These are phyloP conservation scores for Rhabdomys dilectus DNA, from an alignment of 2,113 vertebrate species.

Conservation along the genomic window DNA sequence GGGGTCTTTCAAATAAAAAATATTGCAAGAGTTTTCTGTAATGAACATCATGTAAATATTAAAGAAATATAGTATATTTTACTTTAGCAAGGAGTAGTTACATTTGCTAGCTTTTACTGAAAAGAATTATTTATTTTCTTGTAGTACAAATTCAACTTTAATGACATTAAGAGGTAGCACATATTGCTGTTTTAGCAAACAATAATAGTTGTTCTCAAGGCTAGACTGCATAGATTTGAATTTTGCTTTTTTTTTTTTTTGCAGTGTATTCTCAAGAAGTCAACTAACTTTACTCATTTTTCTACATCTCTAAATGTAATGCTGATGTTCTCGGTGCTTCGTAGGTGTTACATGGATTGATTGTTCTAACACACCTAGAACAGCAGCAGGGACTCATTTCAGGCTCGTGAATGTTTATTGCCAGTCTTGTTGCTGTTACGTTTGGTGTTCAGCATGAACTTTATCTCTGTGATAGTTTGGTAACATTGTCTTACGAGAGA, in stretches of 20 bases:
- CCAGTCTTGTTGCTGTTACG: background rate
- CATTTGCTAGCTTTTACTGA: conserved; percentile 44
- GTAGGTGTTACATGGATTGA: conserved; percentile 3
- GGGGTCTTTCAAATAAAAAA: conserved; percentile 12
- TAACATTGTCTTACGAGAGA: conserved; percentile 26
- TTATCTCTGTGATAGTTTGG: conserved; percentile 10
- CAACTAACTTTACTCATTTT: conserved; percentile 40
- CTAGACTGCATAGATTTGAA: conserved; percentile 13
- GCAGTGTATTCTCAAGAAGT: conserved; percentile 1
- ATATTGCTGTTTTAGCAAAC: conserved; percentile 6
- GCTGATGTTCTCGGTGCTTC: conserved; percentile 8
- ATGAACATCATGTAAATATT: conserved; percentile 48
- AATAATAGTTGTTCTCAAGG: background rate
- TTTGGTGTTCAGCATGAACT: background rate
- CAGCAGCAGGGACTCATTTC: background rate
- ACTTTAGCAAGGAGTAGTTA: conserved; percentile 36
- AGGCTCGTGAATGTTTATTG: background rate
- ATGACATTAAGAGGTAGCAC: background rate
- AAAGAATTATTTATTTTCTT: conserved; percentile 62
- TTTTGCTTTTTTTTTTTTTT: conserved; percentile 41
- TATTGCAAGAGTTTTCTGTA: conserved; percentile 19
- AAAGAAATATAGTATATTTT: background rate
- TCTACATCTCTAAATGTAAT: conserved; percentile 43
- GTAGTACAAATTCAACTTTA: conserved; percentile 5
- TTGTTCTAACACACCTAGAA: background rate